phyloP scores from a whole-genome alignment of 2,113 vertebrate genomes.

The Coracopsis vasa region DNA sequence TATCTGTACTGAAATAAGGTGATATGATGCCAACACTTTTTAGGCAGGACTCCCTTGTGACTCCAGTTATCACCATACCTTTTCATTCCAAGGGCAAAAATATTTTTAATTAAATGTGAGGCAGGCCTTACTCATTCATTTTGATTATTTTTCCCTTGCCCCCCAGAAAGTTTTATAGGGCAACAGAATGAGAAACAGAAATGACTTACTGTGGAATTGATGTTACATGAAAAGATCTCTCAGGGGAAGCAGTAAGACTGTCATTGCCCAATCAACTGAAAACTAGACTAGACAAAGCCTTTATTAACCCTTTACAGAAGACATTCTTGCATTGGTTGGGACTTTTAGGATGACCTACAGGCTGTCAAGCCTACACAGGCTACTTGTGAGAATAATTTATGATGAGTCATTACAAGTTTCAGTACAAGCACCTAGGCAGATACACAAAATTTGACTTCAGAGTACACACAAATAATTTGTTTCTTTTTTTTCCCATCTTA shows the following conservation, averaged over 20 bases:
- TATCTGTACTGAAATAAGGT: constrained; percentile 5
- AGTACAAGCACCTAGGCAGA: not conserved
- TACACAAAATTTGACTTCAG: not conserved
- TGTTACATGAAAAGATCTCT: constrained; percentile 51
- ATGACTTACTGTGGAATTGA: constrained; percentile 35
- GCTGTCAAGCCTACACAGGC: not conserved
- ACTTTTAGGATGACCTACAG: not conserved
- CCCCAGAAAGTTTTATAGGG: constrained; percentile 47
- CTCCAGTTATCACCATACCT: not conserved
- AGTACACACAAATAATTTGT: not conserved
- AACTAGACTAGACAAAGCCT: constrained; percentile 20
- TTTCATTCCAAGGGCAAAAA: constrained; percentile 18
- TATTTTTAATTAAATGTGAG: not conserved
- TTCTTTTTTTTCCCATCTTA: accelerated
- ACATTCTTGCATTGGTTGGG: not conserved
- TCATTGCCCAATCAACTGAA: constrained; percentile 40
- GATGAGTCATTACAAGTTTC: not conserved
- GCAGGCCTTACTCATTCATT: not conserved
- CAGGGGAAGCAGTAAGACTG: constrained; percentile 23
- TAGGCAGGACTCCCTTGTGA: not conserved
- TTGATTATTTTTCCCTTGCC: constrained; percentile 30
- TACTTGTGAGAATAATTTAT: not conserved
- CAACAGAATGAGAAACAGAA: constrained; percentile 51
- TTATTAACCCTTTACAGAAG: constrained; percentile 27
- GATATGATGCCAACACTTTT: not conserved